Percentiles rank a stretch among this genome's conserved stretches.
phyloP scores from a whole-genome alignment of 2,888 invertebrate species.

The Pachliopta kotzebuea region DNA sequence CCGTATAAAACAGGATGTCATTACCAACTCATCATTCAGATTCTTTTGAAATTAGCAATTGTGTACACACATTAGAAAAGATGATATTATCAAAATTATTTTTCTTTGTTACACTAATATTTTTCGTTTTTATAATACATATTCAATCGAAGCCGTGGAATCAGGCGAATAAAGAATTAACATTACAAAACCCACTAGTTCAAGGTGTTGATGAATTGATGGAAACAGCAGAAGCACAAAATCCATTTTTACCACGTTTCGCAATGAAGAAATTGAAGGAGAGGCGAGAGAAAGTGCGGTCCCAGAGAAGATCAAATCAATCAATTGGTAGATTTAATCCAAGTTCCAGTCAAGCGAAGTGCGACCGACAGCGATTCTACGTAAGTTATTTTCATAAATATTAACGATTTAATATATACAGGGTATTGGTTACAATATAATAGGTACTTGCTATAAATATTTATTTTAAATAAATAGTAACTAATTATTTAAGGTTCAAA shows the following conservation, averaged over 20 bases:
- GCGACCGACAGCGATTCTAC: conserved; percentile 41
- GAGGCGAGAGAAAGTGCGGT: conserved; percentile 52
- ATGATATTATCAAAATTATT: conserved; percentile 37
- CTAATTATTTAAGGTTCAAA: no score
- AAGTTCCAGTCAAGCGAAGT: conserved; percentile 35
- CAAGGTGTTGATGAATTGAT: conserved; percentile 51
- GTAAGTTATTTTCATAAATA: conserved; percentile 40
- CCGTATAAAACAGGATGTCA: conserved; percentile 60
- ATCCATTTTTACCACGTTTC: conserved; percentile 67
- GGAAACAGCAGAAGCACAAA: conserved; percentile 64
- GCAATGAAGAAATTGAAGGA: conserved; percentile 66
- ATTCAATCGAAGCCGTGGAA: conserved; percentile 48
- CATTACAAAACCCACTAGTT: conserved; percentile 28
- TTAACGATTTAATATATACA: conserved; percentile 2
- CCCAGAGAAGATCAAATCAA: conserved; percentile 52
- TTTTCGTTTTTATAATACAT: conserved; percentile 40
- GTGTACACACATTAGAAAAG: conserved; percentile 21
- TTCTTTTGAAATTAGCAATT: conserved; percentile 55
- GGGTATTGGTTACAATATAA: no score
- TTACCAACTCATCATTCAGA: conserved; percentile 33
- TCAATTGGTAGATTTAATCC: conserved; percentile 39
- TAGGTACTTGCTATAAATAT: no score
- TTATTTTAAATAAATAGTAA: no score
- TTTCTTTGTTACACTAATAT: conserved; percentile 38
- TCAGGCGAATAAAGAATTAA: conserved; percentile 31